Percentiles rank a stretch among this genome's conserved stretches.
Conservation (phyloP, 2,113 vertebrate species). For the Labeo rohita region DNA sequence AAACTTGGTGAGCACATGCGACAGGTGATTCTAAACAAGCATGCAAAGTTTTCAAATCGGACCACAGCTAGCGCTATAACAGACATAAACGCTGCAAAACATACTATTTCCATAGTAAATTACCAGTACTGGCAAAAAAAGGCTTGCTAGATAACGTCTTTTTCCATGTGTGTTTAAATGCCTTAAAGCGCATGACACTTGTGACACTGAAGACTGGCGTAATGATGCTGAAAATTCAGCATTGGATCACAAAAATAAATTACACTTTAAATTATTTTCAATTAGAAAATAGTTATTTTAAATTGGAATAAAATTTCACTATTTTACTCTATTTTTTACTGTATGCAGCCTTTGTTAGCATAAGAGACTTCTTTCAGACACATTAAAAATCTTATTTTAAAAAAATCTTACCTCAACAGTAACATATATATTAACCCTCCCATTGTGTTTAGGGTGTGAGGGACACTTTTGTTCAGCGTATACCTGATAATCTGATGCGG, state of each 20-base stretch:
- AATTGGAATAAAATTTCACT: not conserved
- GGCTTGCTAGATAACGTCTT: too few relatives aligned
- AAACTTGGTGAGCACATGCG: too few relatives aligned
- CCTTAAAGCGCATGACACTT: too few relatives aligned
- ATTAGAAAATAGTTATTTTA: not conserved
- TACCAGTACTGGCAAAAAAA: too few relatives aligned
- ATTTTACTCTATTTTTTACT: not conserved
- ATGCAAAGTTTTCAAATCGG: too few relatives aligned
- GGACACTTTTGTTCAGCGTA: not conserved
- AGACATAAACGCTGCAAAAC: too few relatives aligned
- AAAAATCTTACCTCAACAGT: not conserved
- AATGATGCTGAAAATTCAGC: not conserved
- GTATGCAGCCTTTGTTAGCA: not conserved
- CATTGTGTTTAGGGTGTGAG: not conserved
- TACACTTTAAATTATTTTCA: not conserved
- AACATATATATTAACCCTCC: not conserved
- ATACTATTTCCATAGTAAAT: too few relatives aligned
- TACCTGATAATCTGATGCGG: not conserved
- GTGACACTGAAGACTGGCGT: not conserved
- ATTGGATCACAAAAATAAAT: not conserved
- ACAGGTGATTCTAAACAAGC: too few relatives aligned
- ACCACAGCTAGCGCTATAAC: too few relatives aligned
- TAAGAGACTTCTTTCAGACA: not conserved
- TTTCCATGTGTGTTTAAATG: too few relatives aligned
- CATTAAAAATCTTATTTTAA: too few relatives aligned